A percentile compares a stretch with the other conserved stretches of the same genome.
Conservation (phyloP, 2,797 vertebrate genomes). For the Hephaestus fuliginosus region DNA sequence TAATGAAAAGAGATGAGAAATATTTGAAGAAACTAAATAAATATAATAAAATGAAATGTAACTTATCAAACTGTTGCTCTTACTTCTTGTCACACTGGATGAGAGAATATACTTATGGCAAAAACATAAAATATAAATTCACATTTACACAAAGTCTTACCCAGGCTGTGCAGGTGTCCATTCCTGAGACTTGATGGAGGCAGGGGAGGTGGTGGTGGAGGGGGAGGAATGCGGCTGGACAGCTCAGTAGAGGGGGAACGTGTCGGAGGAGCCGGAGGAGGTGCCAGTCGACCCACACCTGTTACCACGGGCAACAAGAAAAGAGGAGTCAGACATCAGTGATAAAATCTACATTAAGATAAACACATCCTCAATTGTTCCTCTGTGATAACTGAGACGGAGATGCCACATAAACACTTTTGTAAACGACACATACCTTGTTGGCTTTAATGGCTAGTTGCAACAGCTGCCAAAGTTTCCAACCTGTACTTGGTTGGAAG, state of each 20-base stretch:
- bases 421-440: not conserved
- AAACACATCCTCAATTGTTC: not conserved
- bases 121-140: too few relatives aligned
- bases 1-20: not conserved
- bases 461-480: constrained; percentile 18
- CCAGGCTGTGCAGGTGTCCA: constrained; percentile 87
- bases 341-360: not conserved
- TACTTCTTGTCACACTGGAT: not conserved
- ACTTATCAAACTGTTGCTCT: not conserved
- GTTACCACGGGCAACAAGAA: constrained; percentile 41
- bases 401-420: not conserved
- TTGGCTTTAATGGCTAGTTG: constrained; percentile 13
- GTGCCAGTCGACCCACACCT: constrained; percentile 87
- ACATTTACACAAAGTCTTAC: constrained; percentile 74
- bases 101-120: not conserved
- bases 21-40: not conserved
- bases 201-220: constrained; percentile 79
- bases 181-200: constrained; percentile 85
- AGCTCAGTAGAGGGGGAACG: constrained; percentile 95
- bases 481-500: constrained; percentile 9
- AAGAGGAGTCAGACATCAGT: not conserved
- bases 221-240: constrained; percentile 89
- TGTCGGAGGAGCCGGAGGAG: constrained; percentile 93
- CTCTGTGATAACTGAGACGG: not conserved
- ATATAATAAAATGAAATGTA: not conserved